Evolutionary conservation across 2,113 vertebrate species (phyloP).

Genomic region (Peromyscus maniculatus): DNA sequence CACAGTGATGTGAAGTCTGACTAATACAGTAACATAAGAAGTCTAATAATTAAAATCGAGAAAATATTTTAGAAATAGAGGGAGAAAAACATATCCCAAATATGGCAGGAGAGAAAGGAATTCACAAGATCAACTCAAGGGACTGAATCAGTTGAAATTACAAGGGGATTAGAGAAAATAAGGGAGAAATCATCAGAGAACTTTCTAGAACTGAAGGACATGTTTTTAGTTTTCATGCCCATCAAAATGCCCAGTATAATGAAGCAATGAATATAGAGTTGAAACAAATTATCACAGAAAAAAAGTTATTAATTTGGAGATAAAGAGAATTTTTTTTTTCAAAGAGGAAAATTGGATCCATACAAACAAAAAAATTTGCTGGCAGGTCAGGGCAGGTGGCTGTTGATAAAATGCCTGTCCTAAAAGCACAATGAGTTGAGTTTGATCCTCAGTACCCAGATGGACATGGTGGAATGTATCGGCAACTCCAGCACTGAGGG

Average conservation of each 20-base stretch:
- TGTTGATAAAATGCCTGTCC: not conserved
- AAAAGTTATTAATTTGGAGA: not conserved
- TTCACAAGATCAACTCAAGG: not conserved
- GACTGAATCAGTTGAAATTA: not conserved
- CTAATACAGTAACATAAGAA: not conserved
- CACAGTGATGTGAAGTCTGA: not conserved
- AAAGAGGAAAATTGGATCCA: not conserved
- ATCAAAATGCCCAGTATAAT: constrained; percentile 38
- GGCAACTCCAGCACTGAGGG: no score
- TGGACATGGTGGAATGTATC: no score
- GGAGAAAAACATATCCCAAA: not conserved
- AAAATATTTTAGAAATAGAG: constrained; percentile 29
- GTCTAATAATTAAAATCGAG: not conserved
- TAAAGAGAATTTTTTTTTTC: not conserved
- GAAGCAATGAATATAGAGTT: not conserved
- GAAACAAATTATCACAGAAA: not conserved
- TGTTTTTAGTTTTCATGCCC: not conserved
- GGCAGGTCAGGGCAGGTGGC: not conserved
- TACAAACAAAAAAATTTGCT: not conserved
- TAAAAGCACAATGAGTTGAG: not conserved
- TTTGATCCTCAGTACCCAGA: not conserved
- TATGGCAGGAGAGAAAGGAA: not conserved
- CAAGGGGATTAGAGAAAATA: not conserved
- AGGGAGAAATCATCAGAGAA: constrained; percentile 1
- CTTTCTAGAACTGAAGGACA: constrained; percentile 11